A percentile compares a stretch with the other conserved stretches of the same genome.
phyloP scores from a whole-genome alignment of 2,888 invertebrate genomes.

The Oasisia sp. region DNA sequence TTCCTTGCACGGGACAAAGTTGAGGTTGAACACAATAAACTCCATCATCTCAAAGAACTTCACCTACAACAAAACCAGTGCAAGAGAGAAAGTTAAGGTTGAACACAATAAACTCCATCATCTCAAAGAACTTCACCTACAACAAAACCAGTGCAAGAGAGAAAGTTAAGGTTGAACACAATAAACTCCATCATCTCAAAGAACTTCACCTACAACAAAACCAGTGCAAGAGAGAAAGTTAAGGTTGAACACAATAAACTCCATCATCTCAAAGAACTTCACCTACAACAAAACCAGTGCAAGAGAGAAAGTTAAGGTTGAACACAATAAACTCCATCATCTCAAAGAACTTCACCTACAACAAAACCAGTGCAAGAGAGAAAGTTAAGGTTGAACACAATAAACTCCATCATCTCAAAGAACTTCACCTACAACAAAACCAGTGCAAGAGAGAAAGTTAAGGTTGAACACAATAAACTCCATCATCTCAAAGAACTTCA shows the following conservation, averaged over 20 bases:
- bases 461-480: constrained; percentile 97
- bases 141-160: not conserved
- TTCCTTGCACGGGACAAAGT: constrained; percentile 99
- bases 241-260: constrained; percentile 76
- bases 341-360: constrained; percentile 12
- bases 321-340: constrained; percentile 67
- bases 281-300: not conserved
- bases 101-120: not conserved
- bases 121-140: constrained; percentile 12
- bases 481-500: constrained; percentile 92
- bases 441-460: constrained; percentile 88
- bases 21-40: constrained; percentile 95
- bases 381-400: constrained; percentile 84
- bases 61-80: constrained; percentile 72
- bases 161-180: constrained; percentile 76
- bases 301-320: constrained; percentile 71
- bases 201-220: not conserved
- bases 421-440: constrained; percentile 81
- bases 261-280: constrained; percentile 4
- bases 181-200: not conserved
- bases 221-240: not conserved
- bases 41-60: constrained; percentile 95
- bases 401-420: constrained; percentile 93
- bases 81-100: not conserved
- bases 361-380: not conserved